Base-by-base conservation (phyloP, 2,797 vertebrate species). In the Chelmon rostratus region DNA sequence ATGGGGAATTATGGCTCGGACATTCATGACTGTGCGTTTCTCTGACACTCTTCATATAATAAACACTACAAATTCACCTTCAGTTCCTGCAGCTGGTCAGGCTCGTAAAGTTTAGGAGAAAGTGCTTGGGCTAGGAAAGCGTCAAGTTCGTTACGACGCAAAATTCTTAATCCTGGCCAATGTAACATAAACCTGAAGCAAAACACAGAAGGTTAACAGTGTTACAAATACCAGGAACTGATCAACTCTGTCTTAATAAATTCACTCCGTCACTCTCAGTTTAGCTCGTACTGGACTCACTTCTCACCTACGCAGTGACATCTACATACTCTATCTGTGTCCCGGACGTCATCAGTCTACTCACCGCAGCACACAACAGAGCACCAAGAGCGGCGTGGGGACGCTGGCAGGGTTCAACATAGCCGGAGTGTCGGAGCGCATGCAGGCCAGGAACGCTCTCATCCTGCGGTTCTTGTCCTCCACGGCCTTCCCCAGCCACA, bases 61-160 rank as follows among this genome's bases (percentile, higher is more conserved):
- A 83, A 68, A 86, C 42, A 63, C 86, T 86, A 91, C 86, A 90
- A 85, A 89, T 82, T 96, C 96, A 99, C 98, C 97, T 98, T 98
- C 86, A 99, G 96, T 92, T 99, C 97, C 95, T 99, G 98, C 88
- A 99, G 97, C 95, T 98, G 97, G 92, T 99, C 98, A 87, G 97
- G 97, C 91, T 99, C 97, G 91, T 98, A 98, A 89, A 98, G 97
- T 96, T 98, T 98, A 93, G 98, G 96, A 94, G 97, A 99, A 94
- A 99, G 94, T 8, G 98, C 97, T 85, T 99, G 98, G 91, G 97
- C 96, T 94, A 99, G 96, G 94, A 99, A 99, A 91, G 98, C 97
- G 84, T 99, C 98, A 57, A 99, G 97, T 91, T 99, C 98, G 90
- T 97, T 97, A 92, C 97, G 97, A 92, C 97, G 97, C 92, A 98